A percentile compares a stretch with the other conserved stretches of the same genome.
These are phyloP conservation scores for Drosophila tanythrix DNA, from an alignment of 2,888 invertebrate genomes.

Conservation along the genomic window DNA sequence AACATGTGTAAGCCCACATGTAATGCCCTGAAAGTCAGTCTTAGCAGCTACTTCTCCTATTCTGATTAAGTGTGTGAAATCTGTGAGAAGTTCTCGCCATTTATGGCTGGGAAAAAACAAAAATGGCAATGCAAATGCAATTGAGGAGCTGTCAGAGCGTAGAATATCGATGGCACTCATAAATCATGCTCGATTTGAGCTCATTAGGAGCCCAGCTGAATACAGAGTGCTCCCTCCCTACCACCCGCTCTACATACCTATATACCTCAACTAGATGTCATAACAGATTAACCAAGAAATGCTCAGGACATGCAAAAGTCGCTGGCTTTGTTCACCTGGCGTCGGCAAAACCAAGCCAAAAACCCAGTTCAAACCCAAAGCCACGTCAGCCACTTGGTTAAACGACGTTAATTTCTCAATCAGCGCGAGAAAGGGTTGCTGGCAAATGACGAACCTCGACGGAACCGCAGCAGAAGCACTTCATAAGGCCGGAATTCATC, in stretches of 20 bases:
- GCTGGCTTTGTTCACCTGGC: conserved; percentile 33
- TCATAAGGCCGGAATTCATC: conserved; percentile 63
- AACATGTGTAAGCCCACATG: conserved; percentile 75
- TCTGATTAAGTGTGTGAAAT: conserved; percentile 64
- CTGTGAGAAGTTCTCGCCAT: conserved; percentile 57
- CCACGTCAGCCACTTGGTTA: conserved; percentile 66
- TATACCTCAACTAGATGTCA: conserved; percentile 73
- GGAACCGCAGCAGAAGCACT: conserved; percentile 31
- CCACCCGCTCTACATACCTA: neutral
- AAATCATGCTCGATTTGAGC: conserved; percentile 74
- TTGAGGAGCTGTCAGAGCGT: conserved; percentile 80
- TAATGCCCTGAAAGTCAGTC: conserved; percentile 46
- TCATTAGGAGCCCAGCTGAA: conserved; percentile 59
- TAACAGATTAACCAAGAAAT: conserved; percentile 75
- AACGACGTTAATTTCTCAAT: conserved; percentile 77
- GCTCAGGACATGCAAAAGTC: conserved; percentile 40
- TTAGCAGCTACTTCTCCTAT: conserved; percentile 7
- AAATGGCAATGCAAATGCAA: conserved; percentile 62
- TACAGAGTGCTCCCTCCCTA: neutral
- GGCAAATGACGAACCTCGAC: conserved; percentile 40
- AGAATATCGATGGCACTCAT: conserved; percentile 76
- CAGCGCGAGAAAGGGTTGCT: conserved; percentile 55
- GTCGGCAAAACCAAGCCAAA: conserved; percentile 3
- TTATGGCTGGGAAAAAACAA: conserved; percentile 42
- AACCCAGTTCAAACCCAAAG: conserved; percentile 14